phyloP scores from a whole-genome alignment of 1,140 invertebrate species.

The Coelopa frigida region DNA sequence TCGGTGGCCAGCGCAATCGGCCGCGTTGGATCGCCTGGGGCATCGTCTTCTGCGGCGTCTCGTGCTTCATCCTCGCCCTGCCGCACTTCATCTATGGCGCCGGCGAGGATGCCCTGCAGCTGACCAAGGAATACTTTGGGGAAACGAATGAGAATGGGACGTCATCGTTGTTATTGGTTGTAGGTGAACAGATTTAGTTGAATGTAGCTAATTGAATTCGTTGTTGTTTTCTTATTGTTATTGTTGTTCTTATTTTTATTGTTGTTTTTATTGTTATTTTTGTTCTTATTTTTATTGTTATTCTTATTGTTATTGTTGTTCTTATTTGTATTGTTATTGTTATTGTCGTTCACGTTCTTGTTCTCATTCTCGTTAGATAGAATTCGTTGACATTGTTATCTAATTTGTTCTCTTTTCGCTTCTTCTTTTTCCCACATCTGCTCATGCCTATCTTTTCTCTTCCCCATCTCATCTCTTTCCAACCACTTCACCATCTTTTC shows the following conservation, averaged over 20 bases:
- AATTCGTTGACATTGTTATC: not conserved
- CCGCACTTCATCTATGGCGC: slow-evolving; percentile 64
- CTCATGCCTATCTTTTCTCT: too few species aligned
- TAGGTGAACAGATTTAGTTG: slow-evolving; percentile 15
- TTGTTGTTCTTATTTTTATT: too few species aligned
- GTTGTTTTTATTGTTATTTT: not conserved
- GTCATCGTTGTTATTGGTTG: slow-evolving; percentile 16
- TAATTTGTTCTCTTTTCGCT: too few species aligned
- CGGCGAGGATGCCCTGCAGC: slow-evolving; percentile 48
- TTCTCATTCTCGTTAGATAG: not conserved
- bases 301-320: too few species aligned
- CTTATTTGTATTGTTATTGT: too few species aligned
- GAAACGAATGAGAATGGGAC: slow-evolving; percentile 14
- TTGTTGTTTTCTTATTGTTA: too few species aligned
- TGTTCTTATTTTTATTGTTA: too few species aligned
- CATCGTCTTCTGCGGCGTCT: slow-evolving; percentile 54
- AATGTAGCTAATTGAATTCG: too few species aligned
- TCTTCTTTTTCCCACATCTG: too few species aligned
- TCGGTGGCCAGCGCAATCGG: slow-evolving; percentile 54
- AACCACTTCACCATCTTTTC: too few species aligned
- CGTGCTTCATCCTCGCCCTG: slow-evolving; percentile 56
- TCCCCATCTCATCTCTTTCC: too few species aligned
- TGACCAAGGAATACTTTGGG: slow-evolving; percentile 44
- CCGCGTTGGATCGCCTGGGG: slow-evolving; percentile 61
- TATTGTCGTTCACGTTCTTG: not conserved